These are phyloP conservation scores for Gnathonemus echidnorhynchus DNA, from an alignment of 2,113 vertebrate species.

Conservation along the genomic window DNA sequence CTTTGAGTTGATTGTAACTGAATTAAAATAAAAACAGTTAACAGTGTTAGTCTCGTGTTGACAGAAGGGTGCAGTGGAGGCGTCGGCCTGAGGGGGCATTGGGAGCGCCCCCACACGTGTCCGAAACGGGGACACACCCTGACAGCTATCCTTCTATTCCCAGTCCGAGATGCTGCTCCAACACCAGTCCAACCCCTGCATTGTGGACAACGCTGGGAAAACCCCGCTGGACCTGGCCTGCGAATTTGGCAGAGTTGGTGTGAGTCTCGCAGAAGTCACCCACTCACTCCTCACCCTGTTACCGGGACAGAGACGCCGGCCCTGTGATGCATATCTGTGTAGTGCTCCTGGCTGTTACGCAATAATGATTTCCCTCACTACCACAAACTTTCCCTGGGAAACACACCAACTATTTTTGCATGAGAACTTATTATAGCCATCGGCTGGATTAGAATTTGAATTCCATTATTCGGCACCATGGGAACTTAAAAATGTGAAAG, in stretches of 20 bases:
- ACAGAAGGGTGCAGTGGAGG: neutral
- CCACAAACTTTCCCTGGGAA: neutral
- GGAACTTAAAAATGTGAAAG: neutral
- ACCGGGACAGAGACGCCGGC: neutral
- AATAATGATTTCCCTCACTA: neutral
- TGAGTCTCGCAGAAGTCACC: conserved; percentile 51
- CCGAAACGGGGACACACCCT: neutral
- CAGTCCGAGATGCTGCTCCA: conserved; percentile 85
- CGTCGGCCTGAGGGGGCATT: neutral
- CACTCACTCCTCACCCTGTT: neutral
- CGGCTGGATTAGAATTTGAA: neutral
- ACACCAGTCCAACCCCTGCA: conserved; percentile 96
- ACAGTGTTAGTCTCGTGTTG: neutral
- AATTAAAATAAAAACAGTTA: neutral
- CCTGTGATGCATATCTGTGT: neutral
- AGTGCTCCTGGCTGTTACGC: neutral
- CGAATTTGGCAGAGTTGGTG: conserved; percentile 90
- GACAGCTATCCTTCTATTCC: neutral
- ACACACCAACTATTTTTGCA: neutral
- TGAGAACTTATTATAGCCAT: neutral
- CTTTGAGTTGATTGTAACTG: neutral
- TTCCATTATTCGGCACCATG: neutral
- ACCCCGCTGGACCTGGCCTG: conserved; percentile 93
- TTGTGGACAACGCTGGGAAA: conserved; percentile 88
- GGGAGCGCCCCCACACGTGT: neutral